Conservation (phyloP, 2,113 vertebrate species). For the Pipra filicauda region DNA sequence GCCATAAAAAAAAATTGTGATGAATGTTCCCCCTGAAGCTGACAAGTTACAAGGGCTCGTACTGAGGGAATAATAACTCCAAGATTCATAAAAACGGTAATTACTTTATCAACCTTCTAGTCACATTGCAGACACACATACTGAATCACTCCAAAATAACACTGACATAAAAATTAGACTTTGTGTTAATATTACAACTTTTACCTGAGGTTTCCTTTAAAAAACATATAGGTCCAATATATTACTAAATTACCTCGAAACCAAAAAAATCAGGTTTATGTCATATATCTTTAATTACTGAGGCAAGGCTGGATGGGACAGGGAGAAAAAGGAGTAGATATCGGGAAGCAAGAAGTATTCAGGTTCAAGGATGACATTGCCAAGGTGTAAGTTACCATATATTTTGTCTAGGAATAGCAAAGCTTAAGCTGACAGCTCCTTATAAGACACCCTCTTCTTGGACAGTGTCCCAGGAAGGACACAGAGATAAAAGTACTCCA, state of each 20-base stretch:
- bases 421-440: not conserved
- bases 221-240: not conserved
- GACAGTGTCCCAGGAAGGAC: not conserved
- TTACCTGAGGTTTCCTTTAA: not conserved
- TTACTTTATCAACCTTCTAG: slow-evolving; percentile 68
- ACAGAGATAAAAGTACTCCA: not conserved
- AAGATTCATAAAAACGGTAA: slow-evolving; percentile 71
- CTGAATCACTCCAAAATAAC: slow-evolving; percentile 49
- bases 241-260: not conserved
- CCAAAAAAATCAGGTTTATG: not conserved
- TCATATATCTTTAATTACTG: rapidly evolving
- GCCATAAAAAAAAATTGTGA: slow-evolving; percentile 43
- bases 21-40: slow-evolving; percentile 48
- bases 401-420: not conserved
- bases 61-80: slow-evolving; percentile 63
- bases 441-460: not conserved
- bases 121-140: slow-evolving; percentile 50
- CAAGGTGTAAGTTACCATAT: not conserved
- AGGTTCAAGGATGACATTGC: not conserved
- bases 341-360: not conserved
- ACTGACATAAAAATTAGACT: slow-evolving; percentile 1
- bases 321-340: not conserved
- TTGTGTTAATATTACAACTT: not conserved
- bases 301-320: not conserved
- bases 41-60: slow-evolving; percentile 62